Evolutionary conservation across 2,113 vertebrate genomes (phyloP), one percentile per base, ranked within the genome.

Genomic region (Oenanthe melanoleuca): DNA sequence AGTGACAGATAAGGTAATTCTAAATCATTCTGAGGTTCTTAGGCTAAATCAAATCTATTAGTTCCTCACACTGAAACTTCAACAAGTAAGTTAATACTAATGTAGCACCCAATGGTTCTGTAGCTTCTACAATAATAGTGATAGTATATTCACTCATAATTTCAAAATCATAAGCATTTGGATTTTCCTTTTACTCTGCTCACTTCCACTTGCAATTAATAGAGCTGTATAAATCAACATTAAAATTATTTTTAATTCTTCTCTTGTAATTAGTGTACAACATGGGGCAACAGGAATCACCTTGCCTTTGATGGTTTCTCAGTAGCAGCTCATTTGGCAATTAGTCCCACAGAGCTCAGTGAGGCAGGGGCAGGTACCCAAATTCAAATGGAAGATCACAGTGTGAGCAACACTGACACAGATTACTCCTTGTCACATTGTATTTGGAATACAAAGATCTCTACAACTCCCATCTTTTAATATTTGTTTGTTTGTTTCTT

Each of bases 11-110:
- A 64, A 50, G 5, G 21, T 74, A 71, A 72, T 66, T 13, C 4
- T 88, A 95, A 93, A 90, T 79, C 11, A 38, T 82, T 80, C 65
- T 57, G 65, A 89, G 88, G 38, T 80, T 90, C 69, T 82, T 79
- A 45, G 21, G 18, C 42, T 80, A 73, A 74, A 85, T 45, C 33
- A 94, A 87, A n/a, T 70, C 38, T 79, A 34, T 81, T 66, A 66
- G 53, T 63, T 80, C 5, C 14, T 89, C 37, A 65, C 17, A 70
- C 6, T 26, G 47, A 70, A 50, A 57, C 78, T 87, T 84, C 16
- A 77, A 71, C 81, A 95, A 57, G 12, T 14, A 53, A 89, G 7
- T 61, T 86, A 66, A 79, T 90, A 57, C 6, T 80, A 56, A 77
- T 86, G 24, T 61, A 94, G 60, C 12, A 75, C 4, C 75, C 38